Evolutionary conservation across 2,888 invertebrate species (phyloP).

Genomic region (Harpalus rufipes): DNA sequence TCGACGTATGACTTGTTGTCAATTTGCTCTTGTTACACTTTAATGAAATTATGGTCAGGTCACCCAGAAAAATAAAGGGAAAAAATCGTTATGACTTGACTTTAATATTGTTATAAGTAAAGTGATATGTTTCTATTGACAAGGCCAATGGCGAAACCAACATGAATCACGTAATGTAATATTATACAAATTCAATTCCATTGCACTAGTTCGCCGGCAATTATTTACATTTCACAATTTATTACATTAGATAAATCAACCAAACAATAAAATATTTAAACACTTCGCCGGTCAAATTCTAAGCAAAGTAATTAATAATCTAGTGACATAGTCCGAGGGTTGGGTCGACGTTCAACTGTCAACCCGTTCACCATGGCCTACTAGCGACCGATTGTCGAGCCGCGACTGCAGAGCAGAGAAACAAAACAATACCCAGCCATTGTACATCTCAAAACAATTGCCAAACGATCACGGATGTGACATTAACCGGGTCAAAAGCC

Average conservation of each 20-base stretch:
- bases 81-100: not conserved
- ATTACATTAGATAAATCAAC: conserved; percentile 28
- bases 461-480: conserved; percentile 63
- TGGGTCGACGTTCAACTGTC: conserved; percentile 44
- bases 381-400: not conserved
- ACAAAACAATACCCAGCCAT: conserved; percentile 63
- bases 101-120: not conserved
- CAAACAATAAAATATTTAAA: conserved; percentile 37
- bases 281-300: conserved; percentile 19
- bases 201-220: not conserved
- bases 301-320: conserved; percentile 22
- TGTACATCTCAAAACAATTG: conserved; percentile 64
- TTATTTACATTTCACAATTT: conserved; percentile 38
- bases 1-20: too few species aligned
- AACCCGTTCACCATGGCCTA: conserved; percentile 43
- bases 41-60: not conserved
- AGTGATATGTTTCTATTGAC: not conserved
- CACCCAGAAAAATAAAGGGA: not conserved
- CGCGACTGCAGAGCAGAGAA: not conserved
- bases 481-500: conserved; percentile 63
- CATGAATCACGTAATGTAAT: not conserved
- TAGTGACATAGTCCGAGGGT: conserved; percentile 35
- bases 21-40: too few species aligned
- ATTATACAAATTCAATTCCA: conserved; percentile 8
- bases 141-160: not conserved